Base-by-base conservation (phyloP, 1,140 invertebrate species). In the Trichogramma pretiosum region DNA sequence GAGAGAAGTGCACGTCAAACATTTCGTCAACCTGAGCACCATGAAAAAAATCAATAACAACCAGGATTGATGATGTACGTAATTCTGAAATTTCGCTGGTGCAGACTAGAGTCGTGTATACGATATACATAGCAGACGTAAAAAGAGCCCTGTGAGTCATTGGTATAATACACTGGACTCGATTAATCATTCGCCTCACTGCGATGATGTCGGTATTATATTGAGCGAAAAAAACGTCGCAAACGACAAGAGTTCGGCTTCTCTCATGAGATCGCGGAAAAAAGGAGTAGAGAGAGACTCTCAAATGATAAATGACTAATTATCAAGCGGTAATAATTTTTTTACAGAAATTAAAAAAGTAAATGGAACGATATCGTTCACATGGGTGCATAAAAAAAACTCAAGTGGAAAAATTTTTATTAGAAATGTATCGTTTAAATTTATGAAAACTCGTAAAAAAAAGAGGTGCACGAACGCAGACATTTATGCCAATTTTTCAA, bases 131-230 rank as follows among this genome's bases (percentile, higher is more conserved):
- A 21, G 14, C 5, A 19, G 8, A 16, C 45, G 18, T 35, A 35
- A 22, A 30, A 41, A 38, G 36, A 37, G 28, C 18, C n/a, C n/a
- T 46, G 5, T 34, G 7, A 14, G 33, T 34, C 14, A 14, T n/a
- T n/a, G n/a, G n/a, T n/a, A n/a, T n/a, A n/a, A n/a, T n/a, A n/a
- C n/a, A n/a, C n/a, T n/a, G n/a, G n/a, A 42, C 23, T 50, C 48
- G 37, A 50, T 50, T 50, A 50, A 50, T 50, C 48, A 50, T 46
- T 28, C 30, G 42, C 42, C n/a, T n/a, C n/a, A n/a, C n/a, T n/a
- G n/a, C n/a, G 48, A 50, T 39, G 48, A n/a, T n/a, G n/a, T n/a
- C n/a, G n/a, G n/a, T n/a, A n/a, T n/a, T n/a, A n/a, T n/a, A n/a
- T n/a, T n/a, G 40, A 50, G 45, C 42, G 26, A 36, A 50, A 50